Percentiles rank a stretch among this genome's conserved stretches.
These are phyloP conservation scores for Eulemur rufifrons DNA, from an alignment of 2,113 vertebrate species.

Conservation along the genomic window DNA sequence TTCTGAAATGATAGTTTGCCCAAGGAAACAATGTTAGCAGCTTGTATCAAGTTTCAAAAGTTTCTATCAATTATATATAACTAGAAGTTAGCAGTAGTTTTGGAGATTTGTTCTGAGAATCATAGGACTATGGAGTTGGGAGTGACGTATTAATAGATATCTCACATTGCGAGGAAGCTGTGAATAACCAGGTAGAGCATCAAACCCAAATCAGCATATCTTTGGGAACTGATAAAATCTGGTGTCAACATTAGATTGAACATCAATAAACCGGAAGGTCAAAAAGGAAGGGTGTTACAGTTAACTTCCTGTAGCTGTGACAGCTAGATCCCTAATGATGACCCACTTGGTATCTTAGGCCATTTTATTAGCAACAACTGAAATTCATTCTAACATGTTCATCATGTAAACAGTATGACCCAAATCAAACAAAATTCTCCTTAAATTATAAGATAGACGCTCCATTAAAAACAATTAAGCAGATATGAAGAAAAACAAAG, in stretches of 20 bases:
- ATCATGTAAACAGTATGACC: not conserved
- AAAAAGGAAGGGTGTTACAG: not conserved
- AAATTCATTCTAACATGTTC: not conserved
- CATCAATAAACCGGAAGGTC: not conserved
- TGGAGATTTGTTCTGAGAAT: not conserved
- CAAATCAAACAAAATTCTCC: not conserved
- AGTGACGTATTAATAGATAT: not conserved
- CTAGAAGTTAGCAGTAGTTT: not conserved
- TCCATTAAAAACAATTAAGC: not conserved
- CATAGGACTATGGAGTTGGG: not conserved
- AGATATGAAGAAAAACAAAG: not conserved
- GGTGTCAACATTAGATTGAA: not conserved
- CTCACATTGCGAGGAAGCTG: not conserved
- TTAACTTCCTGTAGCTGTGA: not conserved
- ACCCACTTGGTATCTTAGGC: not conserved
- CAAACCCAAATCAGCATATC: not conserved
- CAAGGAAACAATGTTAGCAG: not conserved
- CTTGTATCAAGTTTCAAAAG: not conserved
- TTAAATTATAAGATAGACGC: not conserved
- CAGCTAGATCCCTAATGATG: not conserved
- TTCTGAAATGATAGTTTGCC: conserved; percentile 22
- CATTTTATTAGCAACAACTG: not conserved
- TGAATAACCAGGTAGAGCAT: not conserved
- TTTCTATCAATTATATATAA: not conserved
- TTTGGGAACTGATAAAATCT: not conserved